Percentiles rank a stretch among this genome's conserved stretches.
Evolutionary conservation across 2,113 vertebrate species (phyloP).

Genomic region (Zootoca vivipara): DNA sequence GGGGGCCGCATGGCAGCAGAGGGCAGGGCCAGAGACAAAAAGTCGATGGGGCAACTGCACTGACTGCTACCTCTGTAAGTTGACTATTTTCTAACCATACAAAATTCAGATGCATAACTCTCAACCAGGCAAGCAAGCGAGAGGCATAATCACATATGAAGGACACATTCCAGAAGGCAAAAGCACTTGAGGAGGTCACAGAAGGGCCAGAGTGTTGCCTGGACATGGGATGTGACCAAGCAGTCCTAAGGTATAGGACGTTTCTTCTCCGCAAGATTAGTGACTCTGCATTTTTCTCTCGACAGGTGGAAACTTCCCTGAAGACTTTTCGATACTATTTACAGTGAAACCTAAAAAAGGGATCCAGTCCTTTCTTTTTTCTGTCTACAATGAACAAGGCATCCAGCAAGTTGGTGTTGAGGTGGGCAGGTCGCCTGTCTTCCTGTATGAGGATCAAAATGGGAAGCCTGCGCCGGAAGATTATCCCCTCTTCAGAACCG

Average conservation of each 20-base stretch:
- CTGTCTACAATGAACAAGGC: constrained; percentile 90
- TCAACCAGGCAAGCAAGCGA: too few species aligned
- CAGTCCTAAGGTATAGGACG: not conserved
- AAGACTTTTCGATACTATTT: constrained; percentile 97
- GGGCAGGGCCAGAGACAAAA: too few species aligned
- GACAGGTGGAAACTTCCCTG: constrained; percentile 89
- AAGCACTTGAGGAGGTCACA: too few species aligned
- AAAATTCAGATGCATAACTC: too few species aligned
- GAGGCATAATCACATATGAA: too few species aligned
- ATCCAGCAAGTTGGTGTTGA: constrained; percentile 96
- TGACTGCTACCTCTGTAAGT: too few species aligned
- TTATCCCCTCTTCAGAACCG: constrained; percentile 90
- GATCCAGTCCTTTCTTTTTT: constrained; percentile 94
- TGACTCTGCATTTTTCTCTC: constrained; percentile 30
- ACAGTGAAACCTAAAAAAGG: constrained; percentile 93
- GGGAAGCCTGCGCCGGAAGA: constrained; percentile 93
- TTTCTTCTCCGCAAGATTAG: constrained; percentile 14
- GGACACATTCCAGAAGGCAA: too few species aligned
- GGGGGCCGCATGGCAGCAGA: too few species aligned
- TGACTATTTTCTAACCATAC: too few species aligned
- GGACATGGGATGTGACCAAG: too few species aligned
- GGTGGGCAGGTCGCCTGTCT: constrained; percentile 93
- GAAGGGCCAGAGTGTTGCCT: too few species aligned
- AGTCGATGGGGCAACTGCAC: too few species aligned
- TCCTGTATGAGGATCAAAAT: constrained; percentile 94